Base-by-base conservation (phyloP, 92 coral and sea anemone genomes). In the Zoanthus sociatus region DNA sequence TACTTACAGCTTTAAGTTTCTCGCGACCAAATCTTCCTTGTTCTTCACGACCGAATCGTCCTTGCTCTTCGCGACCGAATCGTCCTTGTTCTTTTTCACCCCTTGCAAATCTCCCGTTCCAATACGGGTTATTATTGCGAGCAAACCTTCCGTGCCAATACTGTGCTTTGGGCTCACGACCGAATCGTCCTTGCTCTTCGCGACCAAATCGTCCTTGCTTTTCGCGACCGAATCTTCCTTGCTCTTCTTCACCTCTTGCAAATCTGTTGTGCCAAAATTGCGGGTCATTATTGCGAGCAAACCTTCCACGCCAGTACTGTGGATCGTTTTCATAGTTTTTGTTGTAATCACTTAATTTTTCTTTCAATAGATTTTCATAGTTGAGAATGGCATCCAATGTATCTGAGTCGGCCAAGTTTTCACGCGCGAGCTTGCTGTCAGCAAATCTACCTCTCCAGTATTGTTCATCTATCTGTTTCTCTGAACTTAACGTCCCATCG, bases 11-110 rank as follows among this genome's bases (percentile, higher is more conserved):
- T 47, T 46, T 60, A n/a, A 79, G 44, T 37, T 61, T 63, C 47
- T 79, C 73, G 15, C 84, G 84, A 21, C 84, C 84, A 7, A 79
- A 79, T 79, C 84, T 37, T n/a, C 84, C 84, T 45, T 79, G 84
- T 37, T 78, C 56, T 18, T 79, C 84, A n/a, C 84, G 70, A n/a
- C 84, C 84, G 13, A 79, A 79, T 18, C 84, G 72, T 17, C 73
- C 84, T 21, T 79, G 84, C 37, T 79, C 85, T 21, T 81, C 85
- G 7, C 85, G 85, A 63, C 85, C 85, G 15, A 81, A 81, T 6
- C 85, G 85, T 15, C 85, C 85, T 8, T 81, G 85, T 20, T 81
- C 60, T 15, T 78, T 44, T 21, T 45, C 32, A 20, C 78, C 56
- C 20, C 56, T n/a, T 11, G 84, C 73, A 17, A 79, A 79, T 7